Percentiles rank a stretch among this genome's conserved stretches.
Evolutionary conservation across 2,888 invertebrate species (phyloP).

Genomic region (Philereme transversata): DNA sequence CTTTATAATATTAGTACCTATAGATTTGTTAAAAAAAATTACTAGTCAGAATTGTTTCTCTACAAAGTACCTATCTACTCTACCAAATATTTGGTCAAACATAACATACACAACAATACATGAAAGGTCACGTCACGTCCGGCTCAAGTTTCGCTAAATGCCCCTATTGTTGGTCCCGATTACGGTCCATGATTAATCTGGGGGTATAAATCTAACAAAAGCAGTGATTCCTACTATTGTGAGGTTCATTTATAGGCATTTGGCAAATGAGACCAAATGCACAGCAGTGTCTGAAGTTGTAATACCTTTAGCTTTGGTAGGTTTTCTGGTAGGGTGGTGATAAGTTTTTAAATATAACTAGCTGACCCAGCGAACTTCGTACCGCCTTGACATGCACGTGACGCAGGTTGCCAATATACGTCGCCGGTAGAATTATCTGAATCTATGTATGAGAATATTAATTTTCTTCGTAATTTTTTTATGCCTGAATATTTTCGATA

Average conservation of each 20-base stretch:
- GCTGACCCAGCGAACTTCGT: too few relatives aligned
- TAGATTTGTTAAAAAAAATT: too few relatives aligned
- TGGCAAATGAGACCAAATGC: background rate
- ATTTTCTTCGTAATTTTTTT: too few relatives aligned
- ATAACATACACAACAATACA: conserved; percentile 24
- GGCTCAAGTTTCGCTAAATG: conserved; percentile 39
- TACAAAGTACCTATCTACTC: background rate
- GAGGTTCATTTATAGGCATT: background rate
- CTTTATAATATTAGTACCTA: too few relatives aligned
- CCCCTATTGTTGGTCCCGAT: conserved; percentile 39
- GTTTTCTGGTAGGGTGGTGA: background rate
- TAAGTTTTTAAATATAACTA: too few relatives aligned
- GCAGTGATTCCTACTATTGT: background rate
- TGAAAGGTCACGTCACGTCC: conserved; percentile 39
- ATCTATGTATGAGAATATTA: too few relatives aligned
- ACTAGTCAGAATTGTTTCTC: too few relatives aligned
- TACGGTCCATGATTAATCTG: background rate
- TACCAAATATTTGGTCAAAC: background rate
- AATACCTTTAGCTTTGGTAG: background rate
- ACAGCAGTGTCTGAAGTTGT: background rate
- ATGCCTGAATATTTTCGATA: too few relatives aligned
- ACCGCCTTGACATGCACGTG: too few relatives aligned
- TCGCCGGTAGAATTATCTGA: too few relatives aligned
- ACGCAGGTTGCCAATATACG: too few relatives aligned
- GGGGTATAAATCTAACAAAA: conserved; percentile 3